These are phyloP conservation scores for Parus major DNA, from an alignment of 2,113 vertebrate genomes.

Conservation along the genomic window DNA sequence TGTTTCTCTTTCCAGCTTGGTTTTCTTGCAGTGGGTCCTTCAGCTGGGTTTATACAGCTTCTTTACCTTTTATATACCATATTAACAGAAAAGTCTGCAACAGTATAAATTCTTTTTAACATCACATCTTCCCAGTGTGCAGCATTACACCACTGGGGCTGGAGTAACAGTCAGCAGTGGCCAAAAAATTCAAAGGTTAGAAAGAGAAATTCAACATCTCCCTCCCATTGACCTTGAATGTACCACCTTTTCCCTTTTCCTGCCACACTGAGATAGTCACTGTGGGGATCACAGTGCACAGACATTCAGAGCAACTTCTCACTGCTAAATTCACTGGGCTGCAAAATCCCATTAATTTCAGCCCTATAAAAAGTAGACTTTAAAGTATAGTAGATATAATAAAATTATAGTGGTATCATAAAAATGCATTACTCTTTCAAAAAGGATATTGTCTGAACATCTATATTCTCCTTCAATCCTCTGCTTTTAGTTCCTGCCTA, in stretches of 20 bases:
- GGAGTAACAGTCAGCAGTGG: neutral
- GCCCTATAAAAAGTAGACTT: neutral
- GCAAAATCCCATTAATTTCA: neutral
- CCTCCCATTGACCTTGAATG: neutral
- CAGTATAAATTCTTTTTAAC: neutral
- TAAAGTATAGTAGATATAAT: neutral
- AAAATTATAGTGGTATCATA: conserved; percentile 36
- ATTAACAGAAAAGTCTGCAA: neutral
- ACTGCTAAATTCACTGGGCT: neutral
- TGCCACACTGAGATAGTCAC: neutral
- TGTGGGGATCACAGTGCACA: neutral
- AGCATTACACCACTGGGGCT: neutral
- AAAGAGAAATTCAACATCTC: neutral
- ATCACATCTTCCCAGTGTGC: neutral
- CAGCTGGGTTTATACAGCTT: neutral
- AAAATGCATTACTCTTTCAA: conserved; percentile 31
- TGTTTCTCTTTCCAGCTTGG: neutral
- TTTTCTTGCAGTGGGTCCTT: neutral
- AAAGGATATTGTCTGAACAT: conserved; percentile 1
- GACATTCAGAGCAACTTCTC: neutral
- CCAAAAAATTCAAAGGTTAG: neutral
- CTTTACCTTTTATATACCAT: neutral
- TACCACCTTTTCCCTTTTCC: neutral
- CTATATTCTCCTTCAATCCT: neutral
- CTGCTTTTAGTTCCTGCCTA: neutral